Evolutionary conservation across 2,113 vertebrate genomes (phyloP).

Genomic region (Oncorhynchus masou): DNA sequence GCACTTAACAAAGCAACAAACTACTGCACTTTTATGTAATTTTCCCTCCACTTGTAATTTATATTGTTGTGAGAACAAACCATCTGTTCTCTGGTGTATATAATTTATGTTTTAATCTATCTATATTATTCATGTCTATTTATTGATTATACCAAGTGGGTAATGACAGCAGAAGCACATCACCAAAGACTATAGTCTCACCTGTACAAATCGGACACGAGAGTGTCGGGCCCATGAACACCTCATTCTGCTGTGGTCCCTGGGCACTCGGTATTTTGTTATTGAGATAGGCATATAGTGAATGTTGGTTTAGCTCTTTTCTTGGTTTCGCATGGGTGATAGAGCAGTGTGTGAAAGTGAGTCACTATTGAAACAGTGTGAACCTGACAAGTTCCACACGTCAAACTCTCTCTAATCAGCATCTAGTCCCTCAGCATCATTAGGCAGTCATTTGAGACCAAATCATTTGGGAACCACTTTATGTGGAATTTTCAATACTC

Average conservation of each 20-base stretch:
- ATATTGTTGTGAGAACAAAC: not conserved
- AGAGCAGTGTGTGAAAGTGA: not conserved
- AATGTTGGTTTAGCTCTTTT: not conserved
- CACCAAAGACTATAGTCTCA: not conserved
- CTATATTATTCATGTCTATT: not conserved
- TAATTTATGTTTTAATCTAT: not conserved
- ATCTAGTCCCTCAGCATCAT: not conserved
- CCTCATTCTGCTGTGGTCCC: not conserved
- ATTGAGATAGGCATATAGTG: not conserved
- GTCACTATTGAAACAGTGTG: not conserved
- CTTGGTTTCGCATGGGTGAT: not conserved
- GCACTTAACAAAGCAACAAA: not conserved
- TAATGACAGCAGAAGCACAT: not conserved
- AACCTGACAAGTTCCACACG: not conserved
- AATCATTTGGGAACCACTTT: constrained; percentile 1
- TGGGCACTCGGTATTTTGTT: not conserved
- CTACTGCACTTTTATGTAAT: not conserved
- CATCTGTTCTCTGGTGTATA: not conserved
- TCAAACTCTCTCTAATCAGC: not conserved
- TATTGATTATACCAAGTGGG: not conserved
- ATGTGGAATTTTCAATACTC: constrained; percentile 4
- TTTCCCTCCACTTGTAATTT: not conserved
- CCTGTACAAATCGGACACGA: not conserved
- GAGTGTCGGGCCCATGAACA: not conserved
- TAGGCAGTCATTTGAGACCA: not conserved